Evolutionary conservation across 92 coral and sea anemone species (phyloP).

Genomic region (Actinostola sp.): DNA sequence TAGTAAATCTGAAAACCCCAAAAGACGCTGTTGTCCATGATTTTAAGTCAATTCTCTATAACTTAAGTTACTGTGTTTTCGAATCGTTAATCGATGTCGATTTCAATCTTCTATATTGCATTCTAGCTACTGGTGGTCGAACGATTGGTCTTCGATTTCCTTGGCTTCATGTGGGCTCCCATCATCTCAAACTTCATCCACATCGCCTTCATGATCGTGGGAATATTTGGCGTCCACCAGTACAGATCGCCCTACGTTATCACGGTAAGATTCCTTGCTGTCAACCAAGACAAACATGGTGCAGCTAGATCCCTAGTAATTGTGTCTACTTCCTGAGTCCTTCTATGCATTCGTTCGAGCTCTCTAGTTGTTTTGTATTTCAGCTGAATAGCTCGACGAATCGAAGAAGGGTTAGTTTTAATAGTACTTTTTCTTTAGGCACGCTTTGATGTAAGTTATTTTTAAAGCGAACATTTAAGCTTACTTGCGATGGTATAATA

Average conservation of each 20-base stretch:
- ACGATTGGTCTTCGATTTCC: constrained; percentile 95
- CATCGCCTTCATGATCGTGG: constrained; percentile 89
- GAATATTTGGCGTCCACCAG: constrained; percentile 88
- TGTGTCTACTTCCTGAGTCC: too few relatives aligned
- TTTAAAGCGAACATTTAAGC: too few relatives aligned
- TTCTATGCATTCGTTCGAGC: not conserved
- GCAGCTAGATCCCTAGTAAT: too few relatives aligned
- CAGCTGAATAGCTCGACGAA: not conserved
- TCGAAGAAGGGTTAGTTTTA: not conserved
- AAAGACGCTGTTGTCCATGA: not conserved
- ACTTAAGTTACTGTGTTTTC: not conserved
- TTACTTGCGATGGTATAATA: too few relatives aligned
- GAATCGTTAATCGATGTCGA: not conserved
- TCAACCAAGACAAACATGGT: too few relatives aligned
- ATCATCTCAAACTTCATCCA: constrained; percentile 92
- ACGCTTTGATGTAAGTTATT: too few relatives aligned
- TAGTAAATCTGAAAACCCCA: not conserved
- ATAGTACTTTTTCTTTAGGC: too few relatives aligned
- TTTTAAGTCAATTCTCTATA: not conserved
- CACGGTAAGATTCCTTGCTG: constrained; percentile 53
- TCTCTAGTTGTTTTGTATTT: not conserved
- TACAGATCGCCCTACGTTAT: constrained; percentile 83
- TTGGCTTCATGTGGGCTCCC: constrained; percentile 99
- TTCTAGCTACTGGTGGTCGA: constrained; percentile 87
- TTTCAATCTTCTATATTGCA: constrained; percentile 13